Percentiles rank a stretch among this genome's conserved stretches.
These are phyloP conservation scores for Leucoptera coffeella DNA, from an alignment of 2,888 invertebrate genomes.

Conservation along the genomic window DNA sequence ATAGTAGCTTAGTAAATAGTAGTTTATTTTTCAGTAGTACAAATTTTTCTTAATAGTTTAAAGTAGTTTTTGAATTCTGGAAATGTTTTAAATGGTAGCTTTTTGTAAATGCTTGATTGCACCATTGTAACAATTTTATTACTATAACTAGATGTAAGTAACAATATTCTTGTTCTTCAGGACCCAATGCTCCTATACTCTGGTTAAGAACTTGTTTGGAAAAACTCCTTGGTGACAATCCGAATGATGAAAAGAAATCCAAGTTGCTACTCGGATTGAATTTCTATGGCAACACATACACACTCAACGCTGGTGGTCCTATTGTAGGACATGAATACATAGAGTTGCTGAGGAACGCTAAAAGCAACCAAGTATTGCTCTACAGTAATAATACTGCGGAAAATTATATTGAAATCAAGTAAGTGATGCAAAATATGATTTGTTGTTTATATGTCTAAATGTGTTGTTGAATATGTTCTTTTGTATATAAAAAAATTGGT, in stretches of 20 bases:
- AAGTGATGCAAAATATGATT: no score
- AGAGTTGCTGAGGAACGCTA: constrained; percentile 65
- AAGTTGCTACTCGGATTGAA: constrained; percentile 88
- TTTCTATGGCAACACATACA: constrained; percentile 90
- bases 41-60: no score
- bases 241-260: constrained; percentile 51
- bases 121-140: no score
- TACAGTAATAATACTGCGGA: constrained; percentile 77
- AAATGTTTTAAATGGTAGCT: no score
- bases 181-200: constrained; percentile 82
- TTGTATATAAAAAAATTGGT: no score
- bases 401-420: constrained; percentile 83
- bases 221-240: constrained; percentile 59
- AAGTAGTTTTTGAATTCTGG: no score
- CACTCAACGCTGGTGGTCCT: constrained; percentile 74
- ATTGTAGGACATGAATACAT: constrained; percentile 76
- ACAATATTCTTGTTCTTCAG: constrained; percentile 24
- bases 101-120: no score
- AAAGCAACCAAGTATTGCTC: constrained; percentile 61
- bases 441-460: no score
- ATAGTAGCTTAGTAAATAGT: no score
- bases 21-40: no score
- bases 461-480: no score
- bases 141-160: no score
- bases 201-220: constrained; percentile 79